phyloP scores from a whole-genome alignment of 92 coral and sea anemone genomes.

The Palythoa grandis region DNA sequence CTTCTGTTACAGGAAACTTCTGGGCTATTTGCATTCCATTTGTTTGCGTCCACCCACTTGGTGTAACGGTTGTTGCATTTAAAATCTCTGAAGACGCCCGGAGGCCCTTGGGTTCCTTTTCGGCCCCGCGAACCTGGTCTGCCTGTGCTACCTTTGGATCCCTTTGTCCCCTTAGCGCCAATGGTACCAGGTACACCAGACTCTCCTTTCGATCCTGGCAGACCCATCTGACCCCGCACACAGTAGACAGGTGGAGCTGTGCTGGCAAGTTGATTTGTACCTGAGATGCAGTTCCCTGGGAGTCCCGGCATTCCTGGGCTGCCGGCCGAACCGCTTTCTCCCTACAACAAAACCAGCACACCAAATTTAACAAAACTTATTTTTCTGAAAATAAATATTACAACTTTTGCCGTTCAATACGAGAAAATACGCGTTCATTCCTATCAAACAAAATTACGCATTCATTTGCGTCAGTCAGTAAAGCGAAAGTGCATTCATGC shows the following conservation, averaged over 20 bases:
- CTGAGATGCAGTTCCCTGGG: constrained; percentile 80
- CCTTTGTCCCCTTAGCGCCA: constrained; percentile 74
- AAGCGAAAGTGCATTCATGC: no score
- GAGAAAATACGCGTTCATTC: no score
- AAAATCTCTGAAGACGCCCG: constrained; percentile 77
- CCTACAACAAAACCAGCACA: constrained; percentile 53
- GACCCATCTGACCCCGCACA: constrained; percentile 82
- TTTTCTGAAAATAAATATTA: neutral
- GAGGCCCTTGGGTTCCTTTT: constrained; percentile 75
- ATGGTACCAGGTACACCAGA: constrained; percentile 64
- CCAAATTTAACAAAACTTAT: neutral
- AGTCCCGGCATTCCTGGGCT: constrained; percentile 76
- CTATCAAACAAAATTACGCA: no score
- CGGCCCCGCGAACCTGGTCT: constrained; percentile 73
- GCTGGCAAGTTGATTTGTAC: constrained; percentile 58
- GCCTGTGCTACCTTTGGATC: constrained; percentile 70
- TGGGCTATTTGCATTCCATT: constrained; percentile 71
- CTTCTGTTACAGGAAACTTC: constrained; percentile 79
- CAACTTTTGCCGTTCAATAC: no score
- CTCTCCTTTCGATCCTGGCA: constrained; percentile 76
- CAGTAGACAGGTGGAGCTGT: constrained; percentile 63
- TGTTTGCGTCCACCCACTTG: constrained; percentile 65
- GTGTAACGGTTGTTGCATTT: constrained; percentile 77
- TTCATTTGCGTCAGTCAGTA: no score
- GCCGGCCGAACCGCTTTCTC: constrained; percentile 74